Percentiles rank a stretch among this genome's conserved stretches.
phyloP scores from a whole-genome alignment of 1,140 invertebrate species.

The Papilio aristodemus region DNA sequence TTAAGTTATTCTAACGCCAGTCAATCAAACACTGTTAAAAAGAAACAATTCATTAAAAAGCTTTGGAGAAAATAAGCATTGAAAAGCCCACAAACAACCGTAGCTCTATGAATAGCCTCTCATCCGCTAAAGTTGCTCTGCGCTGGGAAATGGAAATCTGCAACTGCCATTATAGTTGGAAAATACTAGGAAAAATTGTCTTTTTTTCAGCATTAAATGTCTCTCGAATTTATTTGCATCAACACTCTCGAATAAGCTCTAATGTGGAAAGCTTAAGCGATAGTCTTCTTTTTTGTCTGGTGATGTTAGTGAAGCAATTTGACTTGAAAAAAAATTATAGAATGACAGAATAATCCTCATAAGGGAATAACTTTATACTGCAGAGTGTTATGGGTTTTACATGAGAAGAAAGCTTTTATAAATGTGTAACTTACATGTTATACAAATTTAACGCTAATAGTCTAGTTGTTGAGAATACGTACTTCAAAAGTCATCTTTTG shows the following conservation, averaged over 20 bases:
- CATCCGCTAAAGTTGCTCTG: conserved; percentile 54
- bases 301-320: neutral
- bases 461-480: too few relatives aligned
- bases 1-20: neutral
- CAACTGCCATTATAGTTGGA: conserved; percentile 51
- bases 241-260: conserved; percentile 20
- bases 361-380: too few relatives aligned
- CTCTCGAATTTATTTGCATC: conserved; percentile 25
- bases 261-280: conserved; percentile 20
- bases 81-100: conserved; percentile 51
- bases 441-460: too few relatives aligned
- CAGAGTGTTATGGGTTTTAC: too few relatives aligned
- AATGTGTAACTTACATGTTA: too few relatives aligned
- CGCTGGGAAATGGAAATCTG: conserved; percentile 51
- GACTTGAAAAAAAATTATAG: neutral
- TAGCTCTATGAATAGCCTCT: conserved; percentile 51
- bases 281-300: neutral
- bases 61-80: conserved; percentile 47
- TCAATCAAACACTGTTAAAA: conserved; percentile 5
- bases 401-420: too few relatives aligned
- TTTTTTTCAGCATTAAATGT: conserved; percentile 33
- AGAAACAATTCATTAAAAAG: conserved; percentile 42
- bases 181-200: conserved; percentile 41
- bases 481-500: too few relatives aligned
- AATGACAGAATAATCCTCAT: too few relatives aligned